Evolutionary conservation across 2,797 vertebrate species (phyloP).

Genomic region (Pyrrhura leucotis): DNA sequence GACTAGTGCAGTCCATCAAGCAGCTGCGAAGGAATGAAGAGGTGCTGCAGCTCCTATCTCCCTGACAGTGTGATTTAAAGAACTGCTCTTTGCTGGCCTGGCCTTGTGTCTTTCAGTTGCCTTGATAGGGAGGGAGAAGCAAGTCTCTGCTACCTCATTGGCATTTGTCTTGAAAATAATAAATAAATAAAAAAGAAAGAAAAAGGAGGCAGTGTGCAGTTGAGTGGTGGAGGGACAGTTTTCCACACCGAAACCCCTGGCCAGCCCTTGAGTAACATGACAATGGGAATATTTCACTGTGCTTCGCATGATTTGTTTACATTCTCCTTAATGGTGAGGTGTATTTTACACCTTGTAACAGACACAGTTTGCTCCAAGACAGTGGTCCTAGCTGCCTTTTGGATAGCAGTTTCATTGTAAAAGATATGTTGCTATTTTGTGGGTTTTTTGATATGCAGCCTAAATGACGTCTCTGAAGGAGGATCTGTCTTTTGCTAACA

Average conservation of each 20-base stretch:
- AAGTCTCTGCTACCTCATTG: neutral
- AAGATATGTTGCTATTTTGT: constrained; percentile 14
- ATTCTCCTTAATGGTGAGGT: neutral
- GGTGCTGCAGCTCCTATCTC: constrained; percentile 1
- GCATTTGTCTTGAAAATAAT: constrained; percentile 45
- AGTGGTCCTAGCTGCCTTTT: constrained; percentile 3
- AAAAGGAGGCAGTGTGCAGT: fast-evolving
- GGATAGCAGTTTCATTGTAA: neutral
- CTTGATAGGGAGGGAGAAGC: neutral
- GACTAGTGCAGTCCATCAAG: constrained; percentile 37
- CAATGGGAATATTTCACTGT: neutral
- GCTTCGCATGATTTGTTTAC: neutral
- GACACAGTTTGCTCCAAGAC: neutral
- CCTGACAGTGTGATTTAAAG: constrained; percentile 44
- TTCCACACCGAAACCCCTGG: neutral
- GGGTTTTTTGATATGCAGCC: constrained; percentile 24
- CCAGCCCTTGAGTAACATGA: neutral
- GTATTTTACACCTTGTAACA: neutral
- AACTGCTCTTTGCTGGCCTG: constrained; percentile 1
- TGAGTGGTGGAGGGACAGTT: neutral
- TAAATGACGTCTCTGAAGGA: constrained; percentile 73
- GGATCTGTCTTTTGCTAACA: constrained; percentile 78
- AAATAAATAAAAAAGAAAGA: neutral
- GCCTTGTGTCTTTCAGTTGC: constrained; percentile 6
- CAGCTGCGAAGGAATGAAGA: neutral